Conservation (phyloP, 2,797 vertebrate species). For the Argyrosomus regius region DNA sequence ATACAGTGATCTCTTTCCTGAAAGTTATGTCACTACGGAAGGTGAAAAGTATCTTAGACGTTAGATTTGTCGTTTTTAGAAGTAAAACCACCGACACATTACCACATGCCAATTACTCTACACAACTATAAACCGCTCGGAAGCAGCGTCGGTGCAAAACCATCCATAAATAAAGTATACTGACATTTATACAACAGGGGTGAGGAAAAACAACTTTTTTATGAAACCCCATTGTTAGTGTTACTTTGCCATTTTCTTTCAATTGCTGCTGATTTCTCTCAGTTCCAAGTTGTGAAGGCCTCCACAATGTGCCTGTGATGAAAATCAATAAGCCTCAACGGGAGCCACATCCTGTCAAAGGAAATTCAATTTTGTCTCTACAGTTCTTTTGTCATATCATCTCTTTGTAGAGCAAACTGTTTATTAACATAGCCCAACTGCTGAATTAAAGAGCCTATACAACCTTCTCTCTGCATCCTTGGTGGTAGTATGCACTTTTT, state of each 20-base stretch:
- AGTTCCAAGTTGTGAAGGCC: constrained; percentile 84
- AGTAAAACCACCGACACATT: constrained; percentile 37
- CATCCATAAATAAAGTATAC: constrained; percentile 71
- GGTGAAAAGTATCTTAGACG: constrained; percentile 30
- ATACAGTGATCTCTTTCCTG: constrained; percentile 49
- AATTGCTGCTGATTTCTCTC: constrained; percentile 82
- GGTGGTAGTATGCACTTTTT: constrained; percentile 64
- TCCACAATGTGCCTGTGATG: constrained; percentile 84
- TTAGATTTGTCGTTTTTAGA: constrained; percentile 41
- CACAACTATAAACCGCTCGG: constrained; percentile 37
- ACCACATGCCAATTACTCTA: constrained; percentile 33
- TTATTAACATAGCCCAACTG: constrained; percentile 84
- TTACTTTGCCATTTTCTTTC: constrained; percentile 84
- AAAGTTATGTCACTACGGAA: constrained; percentile 36
- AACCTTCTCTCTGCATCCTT: constrained; percentile 61
- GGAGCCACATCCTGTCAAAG: constrained; percentile 88
- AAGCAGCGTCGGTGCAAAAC: constrained; percentile 38
- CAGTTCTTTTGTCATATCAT: constrained; percentile 86
- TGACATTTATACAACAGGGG: constrained; percentile 76
- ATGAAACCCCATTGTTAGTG: constrained; percentile 76
- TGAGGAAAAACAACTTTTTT: constrained; percentile 72
- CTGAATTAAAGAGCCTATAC: constrained; percentile 80
- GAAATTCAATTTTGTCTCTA: constrained; percentile 87
- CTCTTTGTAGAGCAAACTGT: constrained; percentile 84
- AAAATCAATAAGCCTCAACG: constrained; percentile 88